phyloP scores from a whole-genome alignment of 2,888 invertebrate species.

The Nomada lathburiana region DNA sequence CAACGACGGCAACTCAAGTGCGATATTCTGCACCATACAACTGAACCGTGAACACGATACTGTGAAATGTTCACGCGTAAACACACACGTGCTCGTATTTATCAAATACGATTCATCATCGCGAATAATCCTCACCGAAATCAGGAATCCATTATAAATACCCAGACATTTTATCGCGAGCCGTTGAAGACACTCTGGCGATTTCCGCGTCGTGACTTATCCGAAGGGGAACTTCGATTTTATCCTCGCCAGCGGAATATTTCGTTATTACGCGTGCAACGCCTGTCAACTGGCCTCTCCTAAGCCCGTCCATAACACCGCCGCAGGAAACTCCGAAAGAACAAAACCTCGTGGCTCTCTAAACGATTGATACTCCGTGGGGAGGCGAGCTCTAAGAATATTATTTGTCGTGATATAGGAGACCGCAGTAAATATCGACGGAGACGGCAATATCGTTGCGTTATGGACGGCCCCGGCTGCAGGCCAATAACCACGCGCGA shows the following conservation, averaged over 20 bases:
- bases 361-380: conserved; percentile 61
- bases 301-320: conserved; percentile 52
- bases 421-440: conserved; percentile 37
- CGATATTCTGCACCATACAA: neutral
- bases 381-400: conserved; percentile 22
- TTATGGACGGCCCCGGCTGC: conserved; percentile 14
- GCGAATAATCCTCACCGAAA: neutral
- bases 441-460: conserved; percentile 36
- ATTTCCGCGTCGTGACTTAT: conserved; percentile 28
- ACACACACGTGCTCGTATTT: neutral
- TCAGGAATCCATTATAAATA: neutral
- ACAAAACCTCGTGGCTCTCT: conserved; percentile 12
- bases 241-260: conserved; percentile 43
- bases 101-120: too few species aligned
- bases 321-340: neutral
- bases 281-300: conserved; percentile 2
- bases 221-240: conserved; percentile 46
- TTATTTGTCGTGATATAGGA: conserved; percentile 45
- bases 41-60: neutral
- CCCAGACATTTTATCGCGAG: conserved; percentile 1
- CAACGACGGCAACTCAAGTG: conserved; percentile 13
- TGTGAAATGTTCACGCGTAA: neutral
- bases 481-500: conserved; percentile 43
- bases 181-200: conserved; percentile 4
- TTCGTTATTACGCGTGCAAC: conserved; percentile 36